phyloP scores from a whole-genome alignment of 2,113 vertebrate genomes.

The Amphiprion percula region DNA sequence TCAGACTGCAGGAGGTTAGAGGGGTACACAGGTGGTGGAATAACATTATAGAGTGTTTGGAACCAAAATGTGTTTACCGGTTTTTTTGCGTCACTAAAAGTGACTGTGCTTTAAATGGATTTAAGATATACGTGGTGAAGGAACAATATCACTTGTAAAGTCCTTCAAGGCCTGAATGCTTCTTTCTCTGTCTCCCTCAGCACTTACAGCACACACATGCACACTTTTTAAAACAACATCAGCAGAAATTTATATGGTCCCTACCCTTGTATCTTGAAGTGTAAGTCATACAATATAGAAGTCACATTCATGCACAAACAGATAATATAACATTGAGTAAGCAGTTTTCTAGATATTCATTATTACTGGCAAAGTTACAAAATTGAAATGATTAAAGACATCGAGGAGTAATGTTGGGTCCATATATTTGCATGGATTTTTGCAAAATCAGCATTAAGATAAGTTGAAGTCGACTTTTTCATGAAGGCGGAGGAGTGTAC shows the following conservation, averaged over 20 bases:
- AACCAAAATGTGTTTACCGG: not conserved
- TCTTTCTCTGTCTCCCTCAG: not conserved
- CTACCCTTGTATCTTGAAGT: slow-evolving; percentile 19
- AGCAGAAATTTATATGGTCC: slow-evolving; percentile 6
- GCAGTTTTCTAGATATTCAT: slow-evolving; percentile 24
- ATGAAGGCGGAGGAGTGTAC: not conserved
- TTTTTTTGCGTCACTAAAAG: not conserved
- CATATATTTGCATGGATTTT: slow-evolving; percentile 1
- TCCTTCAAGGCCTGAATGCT: not conserved
- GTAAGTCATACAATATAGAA: not conserved
- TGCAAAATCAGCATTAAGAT: slow-evolving; percentile 8
- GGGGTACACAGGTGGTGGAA: slow-evolving; percentile 4
- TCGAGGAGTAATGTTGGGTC: not conserved
- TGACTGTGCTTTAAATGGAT: not conserved
- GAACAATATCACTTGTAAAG: not conserved
- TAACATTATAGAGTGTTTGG: not conserved
- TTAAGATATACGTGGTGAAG: not conserved
- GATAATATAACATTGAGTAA: slow-evolving; percentile 3
- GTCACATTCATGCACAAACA: slow-evolving; percentile 17
- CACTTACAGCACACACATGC: not conserved
- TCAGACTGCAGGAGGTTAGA: slow-evolving; percentile 9
- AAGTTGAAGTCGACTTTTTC: not conserved
- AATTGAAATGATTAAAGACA: slow-evolving; percentile 24
- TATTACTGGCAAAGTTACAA: not conserved
- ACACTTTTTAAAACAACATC: not conserved